These are phyloP conservation scores for Pelecanoides urinatrix DNA, from an alignment of 2,113 vertebrate genomes.

Conservation along the genomic window DNA sequence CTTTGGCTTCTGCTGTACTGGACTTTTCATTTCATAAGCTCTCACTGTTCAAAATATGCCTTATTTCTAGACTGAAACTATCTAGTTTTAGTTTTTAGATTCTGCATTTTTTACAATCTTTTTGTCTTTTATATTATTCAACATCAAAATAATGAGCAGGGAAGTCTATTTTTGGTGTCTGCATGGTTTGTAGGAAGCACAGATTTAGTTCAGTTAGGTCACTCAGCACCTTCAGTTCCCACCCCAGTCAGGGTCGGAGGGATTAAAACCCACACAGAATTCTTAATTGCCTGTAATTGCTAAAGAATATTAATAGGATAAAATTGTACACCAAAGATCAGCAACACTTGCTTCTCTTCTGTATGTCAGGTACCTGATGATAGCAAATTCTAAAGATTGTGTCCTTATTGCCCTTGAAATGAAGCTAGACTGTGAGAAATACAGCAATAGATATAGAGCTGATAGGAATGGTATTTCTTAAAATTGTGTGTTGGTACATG, in stretches of 20 bases:
- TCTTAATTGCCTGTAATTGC: background rate
- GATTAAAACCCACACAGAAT: background rate
- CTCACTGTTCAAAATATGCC: background rate
- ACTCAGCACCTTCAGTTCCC: background rate
- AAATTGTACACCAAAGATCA: background rate
- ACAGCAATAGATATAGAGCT: background rate
- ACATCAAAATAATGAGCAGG: background rate
- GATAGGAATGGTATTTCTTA: background rate
- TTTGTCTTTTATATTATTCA: background rate
- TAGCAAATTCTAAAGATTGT: background rate
- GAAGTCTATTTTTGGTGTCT: background rate
- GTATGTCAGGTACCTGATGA: background rate
- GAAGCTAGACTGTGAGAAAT: background rate
- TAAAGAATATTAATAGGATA: background rate
- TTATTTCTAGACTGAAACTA: background rate
- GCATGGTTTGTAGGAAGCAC: background rate
- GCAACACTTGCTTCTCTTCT: background rate
- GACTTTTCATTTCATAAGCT: background rate
- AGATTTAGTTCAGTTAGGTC: background rate
- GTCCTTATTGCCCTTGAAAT: background rate
- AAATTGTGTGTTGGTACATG: background rate
- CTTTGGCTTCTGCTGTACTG: background rate
- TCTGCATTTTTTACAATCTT: background rate
- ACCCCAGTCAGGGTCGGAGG: background rate
- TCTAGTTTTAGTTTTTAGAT: background rate